Percentiles rank a stretch among this genome's conserved stretches.
These are phyloP conservation scores for Megalurothrips usitatus DNA, from an alignment of 2,888 invertebrate genomes.

Conservation along the genomic window DNA sequence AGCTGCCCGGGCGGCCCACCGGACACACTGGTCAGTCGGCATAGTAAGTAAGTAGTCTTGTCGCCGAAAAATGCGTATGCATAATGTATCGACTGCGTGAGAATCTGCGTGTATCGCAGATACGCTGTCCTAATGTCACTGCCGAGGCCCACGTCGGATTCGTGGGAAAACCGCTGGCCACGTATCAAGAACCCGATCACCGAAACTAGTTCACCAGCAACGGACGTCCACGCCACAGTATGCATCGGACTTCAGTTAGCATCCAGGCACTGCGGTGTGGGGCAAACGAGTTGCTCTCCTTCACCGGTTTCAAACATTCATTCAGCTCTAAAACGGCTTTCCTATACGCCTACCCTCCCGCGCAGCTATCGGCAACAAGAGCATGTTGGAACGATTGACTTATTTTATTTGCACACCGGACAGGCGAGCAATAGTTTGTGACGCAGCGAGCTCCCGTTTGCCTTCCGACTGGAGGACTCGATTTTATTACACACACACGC, in stretches of 20 bases:
- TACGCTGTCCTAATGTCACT: not conserved
- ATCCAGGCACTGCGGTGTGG: too few relatives aligned
- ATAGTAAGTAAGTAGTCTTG: too few relatives aligned
- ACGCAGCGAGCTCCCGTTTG: too few relatives aligned
- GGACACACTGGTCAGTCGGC: not conserved
- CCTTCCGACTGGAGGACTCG: too few relatives aligned
- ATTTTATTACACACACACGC: too few relatives aligned
- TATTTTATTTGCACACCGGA: too few relatives aligned
- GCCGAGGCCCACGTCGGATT: not conserved
- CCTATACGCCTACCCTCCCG: too few relatives aligned
- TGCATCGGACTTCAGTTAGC: too few relatives aligned
- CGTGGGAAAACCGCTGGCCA: not conserved
- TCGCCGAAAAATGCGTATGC: not conserved
- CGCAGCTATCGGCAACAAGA: too few relatives aligned
- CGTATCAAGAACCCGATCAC: not conserved
- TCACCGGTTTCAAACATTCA: not conserved
- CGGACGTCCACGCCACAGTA: not conserved
- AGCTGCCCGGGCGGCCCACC: not conserved
- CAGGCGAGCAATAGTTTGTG: too few relatives aligned
- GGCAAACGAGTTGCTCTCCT: too few relatives aligned
- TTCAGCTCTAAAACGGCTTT: not conserved
- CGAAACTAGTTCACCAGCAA: not conserved
- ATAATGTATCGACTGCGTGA: constrained; percentile 26
- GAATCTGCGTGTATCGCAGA: not conserved
- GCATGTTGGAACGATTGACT: too few relatives aligned